Percentiles rank a stretch among this genome's conserved stretches.
phyloP scores from a whole-genome alignment of 1,140 invertebrate genomes.

The Glossosoma conforme region DNA sequence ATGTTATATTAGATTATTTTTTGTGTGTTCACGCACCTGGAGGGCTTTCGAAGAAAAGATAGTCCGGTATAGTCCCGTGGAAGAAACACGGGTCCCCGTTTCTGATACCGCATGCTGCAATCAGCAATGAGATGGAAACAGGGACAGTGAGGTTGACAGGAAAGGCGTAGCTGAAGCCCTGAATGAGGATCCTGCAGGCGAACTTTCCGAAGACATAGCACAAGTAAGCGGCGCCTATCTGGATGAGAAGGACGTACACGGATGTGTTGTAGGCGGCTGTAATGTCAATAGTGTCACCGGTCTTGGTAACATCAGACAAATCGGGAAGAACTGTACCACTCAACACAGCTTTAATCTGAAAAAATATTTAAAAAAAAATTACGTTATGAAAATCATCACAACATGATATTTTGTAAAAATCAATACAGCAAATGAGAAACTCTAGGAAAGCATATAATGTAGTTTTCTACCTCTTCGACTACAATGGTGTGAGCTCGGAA shows the following conservation, averaged over 20 bases:
- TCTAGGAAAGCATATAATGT: too few species aligned
- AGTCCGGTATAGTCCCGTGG: conserved; percentile 76
- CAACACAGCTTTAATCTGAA: conserved; percentile 53
- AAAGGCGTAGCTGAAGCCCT: conserved; percentile 94
- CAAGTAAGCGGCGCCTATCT: conserved; percentile 77
- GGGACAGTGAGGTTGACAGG: conserved; percentile 91
- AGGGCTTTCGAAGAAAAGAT: conserved; percentile 87
- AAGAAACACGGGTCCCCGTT: conserved; percentile 85
- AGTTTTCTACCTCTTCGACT: conserved; percentile 72
- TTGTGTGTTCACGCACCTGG: conserved; percentile 45
- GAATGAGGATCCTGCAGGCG: conserved; percentile 93
- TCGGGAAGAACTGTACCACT: conserved; percentile 61
- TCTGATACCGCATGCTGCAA: conserved; percentile 81
- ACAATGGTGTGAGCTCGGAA: conserved; percentile 76
- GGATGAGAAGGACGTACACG: conserved; percentile 74
- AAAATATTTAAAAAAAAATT: too few species aligned
- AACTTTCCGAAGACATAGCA: conserved; percentile 93
- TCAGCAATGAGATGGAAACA: conserved; percentile 80
- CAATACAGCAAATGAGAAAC: neutral
- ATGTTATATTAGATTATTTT: too few species aligned
- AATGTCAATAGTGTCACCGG: conserved; percentile 65
- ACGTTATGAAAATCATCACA: too few species aligned
- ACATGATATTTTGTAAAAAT: neutral
- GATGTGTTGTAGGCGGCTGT: conserved; percentile 66
- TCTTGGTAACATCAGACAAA: conserved; percentile 64